A percentile compares a stretch with the other conserved stretches of the same genome.
phyloP scores from a whole-genome alignment of 2,113 vertebrate genomes.

The Notarius lentiginosus region DNA sequence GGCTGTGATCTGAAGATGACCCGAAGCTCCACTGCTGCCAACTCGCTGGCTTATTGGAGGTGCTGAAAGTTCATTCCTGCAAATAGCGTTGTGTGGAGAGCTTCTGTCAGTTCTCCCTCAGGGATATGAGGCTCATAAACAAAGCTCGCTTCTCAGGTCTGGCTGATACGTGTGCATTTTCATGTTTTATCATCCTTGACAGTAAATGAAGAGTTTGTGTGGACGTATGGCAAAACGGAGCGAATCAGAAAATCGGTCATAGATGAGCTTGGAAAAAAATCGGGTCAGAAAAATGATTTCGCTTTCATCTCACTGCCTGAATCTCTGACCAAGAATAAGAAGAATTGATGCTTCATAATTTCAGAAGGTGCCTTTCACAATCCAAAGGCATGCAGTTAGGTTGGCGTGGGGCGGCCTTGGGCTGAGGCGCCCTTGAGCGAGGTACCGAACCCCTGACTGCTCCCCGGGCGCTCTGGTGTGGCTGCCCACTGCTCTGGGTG shows the following conservation, averaged over 20 bases:
- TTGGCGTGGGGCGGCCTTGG: too few relatives aligned
- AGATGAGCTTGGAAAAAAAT: background rate
- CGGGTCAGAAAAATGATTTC: conserved; percentile 1
- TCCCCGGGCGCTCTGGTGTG: too few relatives aligned
- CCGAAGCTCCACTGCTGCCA: conserved; percentile 27
- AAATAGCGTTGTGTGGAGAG: conserved; percentile 49
- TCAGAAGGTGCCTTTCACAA: background rate
- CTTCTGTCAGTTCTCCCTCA: conserved; percentile 39
- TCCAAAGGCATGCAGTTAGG: too few relatives aligned
- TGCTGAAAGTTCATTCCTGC: conserved; percentile 49
- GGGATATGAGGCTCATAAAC: conserved; percentile 16
- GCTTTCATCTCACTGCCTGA: conserved; percentile 17
- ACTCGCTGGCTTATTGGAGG: conserved; percentile 37
- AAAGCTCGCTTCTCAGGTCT: conserved; percentile 6
- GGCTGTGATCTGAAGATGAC: conserved; percentile 3
- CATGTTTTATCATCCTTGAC: background rate
- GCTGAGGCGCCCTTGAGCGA: too few relatives aligned
- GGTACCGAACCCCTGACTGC: too few relatives aligned
- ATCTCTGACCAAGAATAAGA: background rate
- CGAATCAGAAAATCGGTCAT: background rate
- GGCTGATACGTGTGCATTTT: background rate
- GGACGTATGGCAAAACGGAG: too few relatives aligned
- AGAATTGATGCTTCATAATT: background rate
- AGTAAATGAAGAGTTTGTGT: background rate
- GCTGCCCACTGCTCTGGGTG: too few relatives aligned